A percentile compares a stretch with the other conserved stretches of the same genome.
Evolutionary conservation across 1,140 invertebrate genomes (phyloP).

Genomic region (Bombus pyrosoma): DNA sequence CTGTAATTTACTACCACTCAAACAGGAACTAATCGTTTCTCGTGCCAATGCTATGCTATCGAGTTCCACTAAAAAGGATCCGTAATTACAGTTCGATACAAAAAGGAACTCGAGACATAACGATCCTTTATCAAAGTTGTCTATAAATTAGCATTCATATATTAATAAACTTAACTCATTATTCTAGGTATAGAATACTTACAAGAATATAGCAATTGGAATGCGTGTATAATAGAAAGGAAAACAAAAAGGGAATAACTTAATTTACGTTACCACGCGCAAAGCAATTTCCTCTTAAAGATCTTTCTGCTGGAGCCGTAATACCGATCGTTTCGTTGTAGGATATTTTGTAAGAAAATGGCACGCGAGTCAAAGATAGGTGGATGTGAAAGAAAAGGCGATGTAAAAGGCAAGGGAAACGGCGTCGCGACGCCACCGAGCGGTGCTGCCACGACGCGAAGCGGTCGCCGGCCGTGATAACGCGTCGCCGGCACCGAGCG

Average conservation of each 20-base stretch:
- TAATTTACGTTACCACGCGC: not conserved
- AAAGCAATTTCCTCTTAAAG: not conserved
- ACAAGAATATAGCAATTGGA: no score
- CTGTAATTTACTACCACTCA: not conserved
- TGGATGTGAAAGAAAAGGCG: not conserved
- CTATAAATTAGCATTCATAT: not conserved
- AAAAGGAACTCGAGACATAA: not conserved
- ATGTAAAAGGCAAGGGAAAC: not conserved
- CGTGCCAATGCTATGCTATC: not conserved
- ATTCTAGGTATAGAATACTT: not conserved
- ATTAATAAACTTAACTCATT: not conserved
- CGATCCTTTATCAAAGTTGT: not conserved
- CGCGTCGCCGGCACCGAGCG: conserved; percentile 69
- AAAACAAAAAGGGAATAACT: not conserved
- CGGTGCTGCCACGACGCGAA: conserved; percentile 63
- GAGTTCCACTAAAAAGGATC: not conserved
- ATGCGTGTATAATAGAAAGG: not conserved
- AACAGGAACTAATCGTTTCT: not conserved
- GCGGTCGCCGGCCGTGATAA: conserved; percentile 65
- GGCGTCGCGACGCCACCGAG: conserved; percentile 63
- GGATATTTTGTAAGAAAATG: conserved; percentile 7
- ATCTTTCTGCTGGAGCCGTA: not conserved
- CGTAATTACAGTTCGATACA: not conserved
- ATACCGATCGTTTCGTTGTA: not conserved
- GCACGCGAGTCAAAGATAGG: not conserved